Base-by-base conservation (phyloP, 1,140 invertebrate species). In the Drosophila ananassae region DNA sequence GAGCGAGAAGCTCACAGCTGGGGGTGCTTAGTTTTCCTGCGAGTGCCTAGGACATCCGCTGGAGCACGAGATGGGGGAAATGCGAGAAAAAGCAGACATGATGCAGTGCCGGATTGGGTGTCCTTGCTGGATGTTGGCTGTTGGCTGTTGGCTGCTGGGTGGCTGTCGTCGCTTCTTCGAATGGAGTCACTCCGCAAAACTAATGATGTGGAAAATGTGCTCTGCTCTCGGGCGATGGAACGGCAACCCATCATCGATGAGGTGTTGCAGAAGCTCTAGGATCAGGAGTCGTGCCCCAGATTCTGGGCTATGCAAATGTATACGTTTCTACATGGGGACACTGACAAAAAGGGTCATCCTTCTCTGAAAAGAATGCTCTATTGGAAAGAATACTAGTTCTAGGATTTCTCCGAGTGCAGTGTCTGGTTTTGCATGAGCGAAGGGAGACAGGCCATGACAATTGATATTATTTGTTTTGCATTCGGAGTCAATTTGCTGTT, bases 131-230 rank as follows among this genome's bases (percentile, higher is more conserved):
- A 0, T 37, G 34, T 32, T 32, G 51, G 10, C 2, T 37, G 34
- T 32, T 32, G 9, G 9, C 10, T 37, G 34, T 32, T 32, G 9
- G 30, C 2, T 2, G 9, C 34, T 37, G 34, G 34, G 34, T 10
- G 44, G 56, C 54, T 85, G 79, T 74, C 58, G 78, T 64, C 82
- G 62, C 50, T 57, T 25, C 83, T 81, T 8, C 64, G 75, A 85
- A 87, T 89, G 83, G 82, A 87, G 83, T 87, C 82, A 87, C 82
- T 89, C 68, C 68, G 73, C 81, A 75, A 60, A 87, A 90, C 87
- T 90, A 90, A 90, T 90, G 87, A 90, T 87, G 82, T 90, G 87
- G 87, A 90, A 90, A 90, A 90, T 90, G 79, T 85, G 90, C 71
- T 73, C 67, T 72, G 69, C 72, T 58, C 44, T 44, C 30, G 41